These are phyloP conservation scores for Moxostoma hubbsi DNA, from an alignment of 2,797 vertebrate species.

Conservation along the genomic window DNA sequence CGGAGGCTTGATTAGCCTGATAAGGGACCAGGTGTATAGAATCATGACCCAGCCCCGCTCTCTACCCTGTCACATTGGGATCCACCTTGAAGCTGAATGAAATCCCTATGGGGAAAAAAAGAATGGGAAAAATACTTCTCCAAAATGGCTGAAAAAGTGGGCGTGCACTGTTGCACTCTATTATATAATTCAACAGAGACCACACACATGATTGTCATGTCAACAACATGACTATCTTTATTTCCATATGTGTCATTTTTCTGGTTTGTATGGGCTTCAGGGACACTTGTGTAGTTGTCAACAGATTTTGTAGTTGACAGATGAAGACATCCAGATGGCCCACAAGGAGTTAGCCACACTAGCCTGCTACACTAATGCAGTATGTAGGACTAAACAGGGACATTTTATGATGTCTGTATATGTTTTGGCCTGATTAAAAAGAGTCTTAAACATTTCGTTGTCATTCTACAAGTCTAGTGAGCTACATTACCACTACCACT, in stretches of 20 bases:
- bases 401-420: slow-evolving; percentile 48
- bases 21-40: too few species aligned
- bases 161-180: neutral
- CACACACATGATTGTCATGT: slow-evolving; percentile 38
- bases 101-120: too few species aligned
- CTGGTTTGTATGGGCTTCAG: slow-evolving; percentile 45
- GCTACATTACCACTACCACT: slow-evolving; percentile 30
- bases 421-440: slow-evolving; percentile 60
- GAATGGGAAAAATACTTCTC: too few species aligned
- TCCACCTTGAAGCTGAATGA: too few species aligned
- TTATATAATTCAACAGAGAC: slow-evolving; percentile 21
- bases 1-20: too few species aligned
- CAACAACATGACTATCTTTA: slow-evolving; percentile 37
- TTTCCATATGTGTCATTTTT: slow-evolving; percentile 55
- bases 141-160: too few species aligned
- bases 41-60: too few species aligned
- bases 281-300: slow-evolving; percentile 27
- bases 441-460: slow-evolving; percentile 33
- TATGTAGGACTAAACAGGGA: slow-evolving; percentile 41
- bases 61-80: too few species aligned
- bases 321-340: slow-evolving; percentile 73
- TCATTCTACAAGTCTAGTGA: slow-evolving; percentile 24
- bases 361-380: slow-evolving; percentile 49
- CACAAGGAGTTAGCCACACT: slow-evolving; percentile 58
- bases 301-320: slow-evolving; percentile 63